Evolutionary conservation across 2,797 vertebrate genomes (phyloP).

Genomic region (Sebastes goodei): DNA sequence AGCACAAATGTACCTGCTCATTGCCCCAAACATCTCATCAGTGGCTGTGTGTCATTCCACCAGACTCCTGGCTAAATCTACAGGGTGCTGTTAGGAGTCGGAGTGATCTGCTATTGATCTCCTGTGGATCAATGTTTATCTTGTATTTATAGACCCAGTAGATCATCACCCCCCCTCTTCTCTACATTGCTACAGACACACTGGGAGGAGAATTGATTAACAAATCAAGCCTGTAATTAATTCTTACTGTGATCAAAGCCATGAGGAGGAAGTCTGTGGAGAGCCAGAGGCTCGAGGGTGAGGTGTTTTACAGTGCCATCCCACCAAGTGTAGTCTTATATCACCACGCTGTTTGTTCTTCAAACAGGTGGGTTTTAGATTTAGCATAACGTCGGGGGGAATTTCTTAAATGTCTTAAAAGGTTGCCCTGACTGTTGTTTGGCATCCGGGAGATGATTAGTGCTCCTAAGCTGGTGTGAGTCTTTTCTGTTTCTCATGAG

Average conservation of each 20-base stretch:
- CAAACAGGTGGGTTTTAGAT: slow-evolving; percentile 24
- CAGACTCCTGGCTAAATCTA: slow-evolving; percentile 12
- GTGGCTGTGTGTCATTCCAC: not conserved
- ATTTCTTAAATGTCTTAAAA: slow-evolving; percentile 20
- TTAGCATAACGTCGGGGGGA: not conserved
- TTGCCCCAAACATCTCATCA: not conserved
- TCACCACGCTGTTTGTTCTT: slow-evolving; percentile 26
- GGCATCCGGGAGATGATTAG: slow-evolving; percentile 7
- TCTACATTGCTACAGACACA: slow-evolving; percentile 39
- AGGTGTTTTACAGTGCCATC: slow-evolving; percentile 26
- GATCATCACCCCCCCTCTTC: slow-evolving; percentile 11
- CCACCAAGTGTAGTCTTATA: slow-evolving; percentile 5
- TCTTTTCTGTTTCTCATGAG: slow-evolving; percentile 23
- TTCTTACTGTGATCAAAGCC: slow-evolving; percentile 65
- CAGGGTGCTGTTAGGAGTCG: slow-evolving; percentile 12
- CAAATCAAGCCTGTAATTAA: slow-evolving; percentile 72
- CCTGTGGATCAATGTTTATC: slow-evolving; percentile 51
- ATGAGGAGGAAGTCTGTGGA: slow-evolving; percentile 29
- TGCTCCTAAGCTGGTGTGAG: slow-evolving; percentile 1
- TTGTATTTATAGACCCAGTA: slow-evolving; percentile 57
- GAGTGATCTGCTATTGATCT: slow-evolving; percentile 50
- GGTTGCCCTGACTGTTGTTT: slow-evolving; percentile 12
- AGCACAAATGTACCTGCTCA: not conserved
- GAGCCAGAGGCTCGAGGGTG: slow-evolving; percentile 10
- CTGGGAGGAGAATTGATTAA: slow-evolving; percentile 65